Evolutionary conservation across 2,797 vertebrate species (phyloP).

Genomic region (Sebastes kiyomatsui): DNA sequence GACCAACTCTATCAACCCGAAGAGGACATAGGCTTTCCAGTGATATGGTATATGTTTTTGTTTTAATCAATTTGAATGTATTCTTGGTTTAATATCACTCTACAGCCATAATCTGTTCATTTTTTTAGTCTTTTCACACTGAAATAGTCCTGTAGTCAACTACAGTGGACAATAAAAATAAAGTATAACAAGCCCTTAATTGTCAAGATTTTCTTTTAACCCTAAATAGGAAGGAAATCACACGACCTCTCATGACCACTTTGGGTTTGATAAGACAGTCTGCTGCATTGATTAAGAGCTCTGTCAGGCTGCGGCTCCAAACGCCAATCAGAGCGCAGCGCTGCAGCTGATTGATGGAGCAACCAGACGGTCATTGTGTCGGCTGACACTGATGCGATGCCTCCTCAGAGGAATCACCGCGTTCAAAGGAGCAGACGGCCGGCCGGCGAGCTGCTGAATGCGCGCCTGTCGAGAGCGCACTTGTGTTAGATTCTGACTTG

Average conservation of each 20-base stretch:
- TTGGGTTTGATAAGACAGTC: constrained; percentile 1
- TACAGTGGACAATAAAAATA: no score
- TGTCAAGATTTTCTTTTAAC: no score
- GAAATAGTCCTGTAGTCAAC: no score
- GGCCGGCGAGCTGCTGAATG: constrained; percentile 51
- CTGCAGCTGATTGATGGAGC: constrained; percentile 71
- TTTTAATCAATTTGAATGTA: no score
- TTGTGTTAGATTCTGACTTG: constrained; percentile 55
- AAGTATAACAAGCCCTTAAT: no score
- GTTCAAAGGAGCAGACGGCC: constrained; percentile 72
- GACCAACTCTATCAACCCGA: no score
- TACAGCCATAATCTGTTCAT: no score
- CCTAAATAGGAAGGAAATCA: no score
- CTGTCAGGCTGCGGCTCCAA: constrained; percentile 37
- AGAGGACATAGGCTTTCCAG: no score
- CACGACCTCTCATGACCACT: not conserved
- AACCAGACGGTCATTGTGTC: constrained; percentile 76
- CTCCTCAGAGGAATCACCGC: constrained; percentile 72
- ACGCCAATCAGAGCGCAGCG: constrained; percentile 66
- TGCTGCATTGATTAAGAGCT: constrained; percentile 63
- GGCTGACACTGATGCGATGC: constrained; percentile 75
- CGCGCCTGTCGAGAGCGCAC: constrained; percentile 66
- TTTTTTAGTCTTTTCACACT: no score
- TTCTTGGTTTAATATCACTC: no score
- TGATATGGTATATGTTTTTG: no score